Percentiles rank a stretch among this genome's conserved stretches.
These are phyloP conservation scores for Tryphoninae sp. DNA, from an alignment of 2,888 invertebrate genomes.

Conservation along the genomic window DNA sequence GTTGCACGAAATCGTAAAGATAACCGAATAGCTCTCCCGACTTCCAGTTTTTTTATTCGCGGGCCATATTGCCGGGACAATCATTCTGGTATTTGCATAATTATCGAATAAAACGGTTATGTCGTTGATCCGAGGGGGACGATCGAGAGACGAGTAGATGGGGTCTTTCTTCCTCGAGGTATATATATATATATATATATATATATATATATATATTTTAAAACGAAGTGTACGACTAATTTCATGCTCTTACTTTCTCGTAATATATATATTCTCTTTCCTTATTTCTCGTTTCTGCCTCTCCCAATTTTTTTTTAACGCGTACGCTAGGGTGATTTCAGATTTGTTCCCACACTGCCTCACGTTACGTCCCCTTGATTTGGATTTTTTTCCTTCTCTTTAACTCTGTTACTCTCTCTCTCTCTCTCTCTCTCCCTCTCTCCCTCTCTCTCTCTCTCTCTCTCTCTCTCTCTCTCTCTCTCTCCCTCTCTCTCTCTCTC, in stretches of 20 bases:
- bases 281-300: conserved; percentile 45
- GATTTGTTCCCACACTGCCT: conserved; percentile 41
- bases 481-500: conserved; percentile 8
- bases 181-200: conserved; percentile 45
- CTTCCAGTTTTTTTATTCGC: conserved; percentile 76
- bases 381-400: conserved; percentile 17
- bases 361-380: conserved; percentile 9
- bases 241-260: conserved; percentile 72
- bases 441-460: conserved; percentile 1
- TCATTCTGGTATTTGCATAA: conserved; percentile 81
- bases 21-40: conserved; percentile 78
- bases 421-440: conserved; percentile 11
- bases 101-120: conserved; percentile 79
- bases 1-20: conserved; percentile 78
- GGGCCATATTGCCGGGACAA: conserved; percentile 80
- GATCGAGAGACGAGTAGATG: conserved; percentile 74
- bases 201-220: conserved; percentile 52
- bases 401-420: conserved; percentile 24
- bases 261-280: conserved; percentile 56
- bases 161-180: conserved; percentile 47
- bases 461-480: not conserved
- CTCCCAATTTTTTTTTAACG: conserved; percentile 50
- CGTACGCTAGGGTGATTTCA: conserved; percentile 46
- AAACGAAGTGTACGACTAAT: conserved; percentile 73
- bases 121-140: conserved; percentile 82